Base-by-base conservation (phyloP, 2,113 vertebrate species). In the Cynoglossus semilaevis region DNA sequence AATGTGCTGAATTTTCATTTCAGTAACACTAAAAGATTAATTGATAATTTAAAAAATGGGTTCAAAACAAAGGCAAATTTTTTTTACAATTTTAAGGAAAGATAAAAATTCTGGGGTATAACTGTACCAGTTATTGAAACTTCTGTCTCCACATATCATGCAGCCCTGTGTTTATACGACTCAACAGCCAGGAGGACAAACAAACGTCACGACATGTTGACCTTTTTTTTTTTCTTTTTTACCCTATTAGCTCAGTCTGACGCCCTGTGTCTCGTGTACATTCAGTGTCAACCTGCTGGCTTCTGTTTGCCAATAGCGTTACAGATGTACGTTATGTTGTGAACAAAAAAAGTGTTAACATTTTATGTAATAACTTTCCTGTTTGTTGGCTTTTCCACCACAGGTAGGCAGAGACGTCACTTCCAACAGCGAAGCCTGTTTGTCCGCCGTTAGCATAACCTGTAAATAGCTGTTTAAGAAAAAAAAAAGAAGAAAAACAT, bases 391-490 rank as follows among this genome's bases (percentile, higher is more conserved):
- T 67, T 76, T 72, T 66, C 47, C 34, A 58, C 41, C n/a, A 51
- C 60, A 48, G 63, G 63, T 59, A 62, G 58, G 47, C 58, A 46
- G 53, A 4, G 34, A 70, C 66, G 47, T 70, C 34, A 46, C 67
- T 62, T 77, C 9, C 35, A 63, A 77, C 60, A 58, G 34, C 34
- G 53, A 71, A 57, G 77, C 63, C 41, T 67, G 57, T 83, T 72
- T 72, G 72, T 82, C 49, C 68, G 65, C 84, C 74, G 72, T 66
- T 60, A 65, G 62, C 72, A 72, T 83, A 77, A 81, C 58, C 71
- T 85, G 82, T 88, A 79, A 77, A 84, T 88, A 85, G 77, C 75
- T 83, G 79, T 80, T 84, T 82, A 63, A 71, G 77, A 81, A 75
- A 72, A 42, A 66, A 72, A 37, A 15, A 46, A 17, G 16, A 55